Base-by-base conservation (phyloP, 2,797 vertebrate species). In the Cheirogaleus major region DNA sequence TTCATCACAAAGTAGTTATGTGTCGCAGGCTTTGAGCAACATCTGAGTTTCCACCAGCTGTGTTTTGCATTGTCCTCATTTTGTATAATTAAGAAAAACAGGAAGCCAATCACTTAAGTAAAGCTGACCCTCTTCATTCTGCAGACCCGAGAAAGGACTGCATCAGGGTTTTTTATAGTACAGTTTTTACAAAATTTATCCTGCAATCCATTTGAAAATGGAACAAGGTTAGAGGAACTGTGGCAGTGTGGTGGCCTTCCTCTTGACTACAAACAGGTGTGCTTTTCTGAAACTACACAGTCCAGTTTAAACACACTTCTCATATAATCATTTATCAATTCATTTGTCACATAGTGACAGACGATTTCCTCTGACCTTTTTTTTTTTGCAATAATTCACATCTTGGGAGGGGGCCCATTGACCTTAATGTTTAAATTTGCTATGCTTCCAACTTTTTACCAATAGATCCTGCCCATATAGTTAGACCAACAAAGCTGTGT, bases 1-100 rank as follows among this genome's bases (percentile, higher is more conserved):
- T 89, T 95, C 94, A 95, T 94, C 89, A 70, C 43, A 45, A 61
- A 94, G 79, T 95, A 52, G 63, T 72, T 94, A 48, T 95, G 50
- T n/a, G 80, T 80, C 93, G 95, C 96, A 97, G 97, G 97, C 98
- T 98, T 97, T 97, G 96, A 97, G 97, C 95, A 98, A 96, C 98
- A 97, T 98, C 98, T 98, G 98, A 98, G 97, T 98, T 98, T 97
- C 98, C 95, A 96, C 95, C 95, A 97, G 97, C 98, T 98, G 92
- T 96, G 92, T 98, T 98, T 98, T 98, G 93, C 97, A 98, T 98
- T 98, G 98, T 98, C 98, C 98, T 98, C 98, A 98, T 99, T 99
- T 98, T 98, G 97, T 97, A 97, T 98, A 98, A 98, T 99, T 98
- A 98, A 98, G 98, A 98, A 97, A 98, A 98, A 98, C 97, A 98